Evolutionary conservation across 2,113 vertebrate genomes (phyloP).

Genomic region (Mirounga angustirostris): DNA sequence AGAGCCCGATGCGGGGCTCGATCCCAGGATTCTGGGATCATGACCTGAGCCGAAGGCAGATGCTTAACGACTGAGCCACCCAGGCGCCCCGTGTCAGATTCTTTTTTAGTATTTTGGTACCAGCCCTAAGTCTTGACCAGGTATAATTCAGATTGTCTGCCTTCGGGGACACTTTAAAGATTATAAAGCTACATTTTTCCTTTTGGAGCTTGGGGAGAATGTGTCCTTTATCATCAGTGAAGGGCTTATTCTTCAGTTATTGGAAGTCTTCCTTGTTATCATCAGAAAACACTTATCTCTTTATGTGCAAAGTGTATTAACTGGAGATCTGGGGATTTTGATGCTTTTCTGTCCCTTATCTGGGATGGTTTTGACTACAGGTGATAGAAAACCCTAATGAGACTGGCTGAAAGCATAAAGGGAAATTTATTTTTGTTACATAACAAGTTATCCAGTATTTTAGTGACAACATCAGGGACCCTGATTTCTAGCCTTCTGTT

Average conservation of each 20-base stretch:
- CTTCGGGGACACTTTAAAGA: background rate
- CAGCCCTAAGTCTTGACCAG: background rate
- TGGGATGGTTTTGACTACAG: background rate
- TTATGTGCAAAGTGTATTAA: background rate
- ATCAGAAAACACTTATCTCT: background rate
- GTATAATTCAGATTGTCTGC: background rate
- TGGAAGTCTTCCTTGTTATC: background rate
- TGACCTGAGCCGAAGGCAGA: no score
- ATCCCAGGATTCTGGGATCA: no score
- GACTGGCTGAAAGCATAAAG: background rate
- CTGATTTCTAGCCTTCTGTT: background rate
- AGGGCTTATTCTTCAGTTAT: background rate
- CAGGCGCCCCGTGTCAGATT: background rate
- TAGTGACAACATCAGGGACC: no score
- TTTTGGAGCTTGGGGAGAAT: background rate
- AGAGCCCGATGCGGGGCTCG: no score
- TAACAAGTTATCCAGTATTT: background rate
- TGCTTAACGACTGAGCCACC: no score
- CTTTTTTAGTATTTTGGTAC: background rate
- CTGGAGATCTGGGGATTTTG: slow-evolving; percentile 4
- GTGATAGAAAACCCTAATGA: background rate
- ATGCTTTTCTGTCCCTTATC: background rate
- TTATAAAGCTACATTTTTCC: background rate
- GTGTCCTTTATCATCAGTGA: background rate
- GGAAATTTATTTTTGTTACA: background rate